Conservation (phyloP, 2,113 vertebrate species). For the Istiophorus platypterus region DNA sequence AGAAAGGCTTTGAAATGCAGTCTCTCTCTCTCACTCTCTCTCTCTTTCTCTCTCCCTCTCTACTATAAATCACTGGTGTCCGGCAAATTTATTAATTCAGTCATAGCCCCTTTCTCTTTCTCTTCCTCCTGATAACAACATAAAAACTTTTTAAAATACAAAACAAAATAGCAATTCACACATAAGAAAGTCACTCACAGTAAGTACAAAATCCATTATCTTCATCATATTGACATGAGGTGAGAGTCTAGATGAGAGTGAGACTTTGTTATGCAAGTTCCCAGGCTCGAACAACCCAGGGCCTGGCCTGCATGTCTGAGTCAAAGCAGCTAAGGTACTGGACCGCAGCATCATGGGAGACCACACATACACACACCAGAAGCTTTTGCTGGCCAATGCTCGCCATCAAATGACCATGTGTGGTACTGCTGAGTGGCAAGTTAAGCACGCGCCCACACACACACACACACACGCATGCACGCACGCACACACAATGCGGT, state of each 20-base stretch:
- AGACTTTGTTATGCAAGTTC: slow-evolving; percentile 73
- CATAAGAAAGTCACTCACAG: slow-evolving; percentile 54
- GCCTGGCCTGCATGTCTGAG: slow-evolving; percentile 59
- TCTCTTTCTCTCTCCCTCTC: slow-evolving; percentile 69
- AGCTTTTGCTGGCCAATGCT: slow-evolving; percentile 67
- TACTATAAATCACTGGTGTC: slow-evolving; percentile 89
- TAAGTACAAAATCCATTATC: slow-evolving; percentile 56
- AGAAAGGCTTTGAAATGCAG: slow-evolving; percentile 90
- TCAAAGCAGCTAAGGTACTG: slow-evolving; percentile 72
- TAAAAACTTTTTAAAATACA: slow-evolving; percentile 61
- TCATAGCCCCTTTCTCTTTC: slow-evolving; percentile 53
- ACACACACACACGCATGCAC: slow-evolving; percentile 8
- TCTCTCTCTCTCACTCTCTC: slow-evolving; percentile 62
- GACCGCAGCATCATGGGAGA: slow-evolving; percentile 74
- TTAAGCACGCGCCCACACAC: slow-evolving; percentile 8
- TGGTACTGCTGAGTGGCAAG: slow-evolving; percentile 64
- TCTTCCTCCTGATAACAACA: slow-evolving; percentile 53
- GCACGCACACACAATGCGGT: slow-evolving; percentile 15
- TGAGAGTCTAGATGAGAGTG: slow-evolving; percentile 55
- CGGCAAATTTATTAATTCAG: slow-evolving; percentile 76
- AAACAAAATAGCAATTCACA: slow-evolving; percentile 56
- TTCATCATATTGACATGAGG: slow-evolving; percentile 48
- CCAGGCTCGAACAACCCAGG: slow-evolving; percentile 56
- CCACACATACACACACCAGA: slow-evolving; percentile 71
- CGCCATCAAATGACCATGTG: slow-evolving; percentile 75